Conservation (phyloP, 92 coral and sea anemone genomes). For the Paragorgia papillata region DNA sequence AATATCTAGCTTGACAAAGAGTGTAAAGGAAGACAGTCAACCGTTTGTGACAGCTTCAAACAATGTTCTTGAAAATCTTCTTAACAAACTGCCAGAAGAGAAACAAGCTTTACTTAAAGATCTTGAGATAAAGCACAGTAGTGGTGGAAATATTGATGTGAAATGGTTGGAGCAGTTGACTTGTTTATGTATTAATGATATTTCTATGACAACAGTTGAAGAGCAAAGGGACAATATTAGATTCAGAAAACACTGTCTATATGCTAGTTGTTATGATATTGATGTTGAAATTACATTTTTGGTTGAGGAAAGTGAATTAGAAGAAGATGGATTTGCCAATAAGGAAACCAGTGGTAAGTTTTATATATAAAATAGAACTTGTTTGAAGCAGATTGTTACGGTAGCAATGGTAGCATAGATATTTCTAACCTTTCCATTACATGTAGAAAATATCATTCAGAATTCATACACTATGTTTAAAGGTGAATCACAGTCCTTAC, state of each 20-base stretch:
- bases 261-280: conserved; percentile 72
- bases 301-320: conserved; percentile 59
- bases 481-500: too few relatives aligned
- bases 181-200: conserved; percentile 36
- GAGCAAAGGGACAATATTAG: conserved; percentile 40
- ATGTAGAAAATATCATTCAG: too few relatives aligned
- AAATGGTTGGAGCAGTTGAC: conserved; percentile 42
- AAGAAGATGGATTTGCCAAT: conserved; percentile 2
- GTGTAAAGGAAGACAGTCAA: conserved; percentile 59
- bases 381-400: too few relatives aligned
- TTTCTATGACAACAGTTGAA: conserved; percentile 26
- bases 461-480: too few relatives aligned
- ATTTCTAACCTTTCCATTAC: too few relatives aligned
- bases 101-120: conserved; percentile 17
- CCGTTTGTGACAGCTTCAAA: conserved; percentile 36
- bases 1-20: conserved; percentile 61
- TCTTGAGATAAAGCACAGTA: conserved; percentile 27
- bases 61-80: conserved; percentile 52
- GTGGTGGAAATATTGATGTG: conserved; percentile 22
- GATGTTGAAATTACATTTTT: conserved; percentile 71
- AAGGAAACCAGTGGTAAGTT: conserved; percentile 1
- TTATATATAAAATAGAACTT: too few relatives aligned
- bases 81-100: conserved; percentile 37
- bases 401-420: too few relatives aligned
- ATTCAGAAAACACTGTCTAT: conserved; percentile 62